phyloP scores from a whole-genome alignment of 2,888 invertebrate species.

The Ochropleura plecta region DNA sequence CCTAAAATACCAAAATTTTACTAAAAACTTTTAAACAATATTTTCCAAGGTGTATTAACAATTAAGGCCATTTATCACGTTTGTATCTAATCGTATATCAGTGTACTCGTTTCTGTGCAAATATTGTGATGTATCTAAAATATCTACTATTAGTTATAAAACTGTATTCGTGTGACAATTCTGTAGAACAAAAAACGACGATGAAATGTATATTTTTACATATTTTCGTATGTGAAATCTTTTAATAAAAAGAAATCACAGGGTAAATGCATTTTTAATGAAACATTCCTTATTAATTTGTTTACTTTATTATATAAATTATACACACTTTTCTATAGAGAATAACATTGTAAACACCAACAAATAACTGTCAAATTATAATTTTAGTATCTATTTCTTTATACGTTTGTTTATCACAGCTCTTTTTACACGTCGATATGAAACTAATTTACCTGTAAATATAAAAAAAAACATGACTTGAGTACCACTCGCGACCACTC shows the following conservation, averaged over 20 bases:
- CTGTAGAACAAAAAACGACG: conserved; percentile 65
- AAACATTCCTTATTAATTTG: conserved; percentile 60
- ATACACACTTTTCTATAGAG: conserved; percentile 65
- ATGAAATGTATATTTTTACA: conserved; percentile 74
- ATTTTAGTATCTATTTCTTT: conserved; percentile 63
- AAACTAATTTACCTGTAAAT: conserved; percentile 60
- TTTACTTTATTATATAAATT: conserved; percentile 73
- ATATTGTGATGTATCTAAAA: conserved; percentile 64
- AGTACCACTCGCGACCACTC: conserved; percentile 15
- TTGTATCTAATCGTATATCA: conserved; percentile 61
- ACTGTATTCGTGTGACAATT: conserved; percentile 64
- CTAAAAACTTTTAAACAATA: conserved; percentile 14
- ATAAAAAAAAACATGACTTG: conserved; percentile 45
- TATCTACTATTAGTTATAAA: conserved; percentile 51
- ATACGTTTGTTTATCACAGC: conserved; percentile 82
- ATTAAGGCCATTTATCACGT: conserved; percentile 51
- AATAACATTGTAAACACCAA: conserved; percentile 64
- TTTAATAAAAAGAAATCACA: conserved; percentile 74
- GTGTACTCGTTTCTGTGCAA: conserved; percentile 61
- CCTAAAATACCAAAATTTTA: conserved; percentile 52
- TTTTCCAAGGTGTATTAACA: conserved; percentile 24
- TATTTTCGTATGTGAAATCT: conserved; percentile 75
- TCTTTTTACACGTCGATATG: conserved; percentile 73
- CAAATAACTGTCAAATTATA: conserved; percentile 63
- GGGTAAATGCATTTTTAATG: conserved; percentile 65